Percentiles rank a stretch among this genome's conserved stretches.
These are phyloP conservation scores for Clarias gariepinus DNA, from an alignment of 2,113 vertebrate genomes.

Conservation along the genomic window DNA sequence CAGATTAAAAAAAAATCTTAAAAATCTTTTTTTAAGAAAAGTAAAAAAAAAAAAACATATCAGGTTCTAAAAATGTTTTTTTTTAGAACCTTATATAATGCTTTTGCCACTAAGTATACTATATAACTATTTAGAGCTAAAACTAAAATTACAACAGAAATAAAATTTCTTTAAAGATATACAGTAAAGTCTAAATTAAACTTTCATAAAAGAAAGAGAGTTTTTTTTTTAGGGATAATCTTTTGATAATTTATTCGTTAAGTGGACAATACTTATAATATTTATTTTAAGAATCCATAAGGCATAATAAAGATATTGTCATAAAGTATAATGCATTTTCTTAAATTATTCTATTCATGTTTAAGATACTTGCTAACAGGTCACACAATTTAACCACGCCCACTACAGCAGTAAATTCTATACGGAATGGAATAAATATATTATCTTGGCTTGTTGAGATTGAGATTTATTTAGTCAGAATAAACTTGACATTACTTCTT, in stretches of 20 bases:
- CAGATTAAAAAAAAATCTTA: no score
- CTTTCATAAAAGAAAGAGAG: no score
- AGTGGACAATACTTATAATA: background rate
- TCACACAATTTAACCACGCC: background rate
- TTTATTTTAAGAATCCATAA: background rate
- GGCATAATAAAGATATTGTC: no score
- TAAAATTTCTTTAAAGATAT: no score
- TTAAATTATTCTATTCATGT: background rate
- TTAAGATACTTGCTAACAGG: background rate
- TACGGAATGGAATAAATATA: background rate
- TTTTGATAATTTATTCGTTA: background rate
- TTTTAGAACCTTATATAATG: no score
- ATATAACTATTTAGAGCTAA: no score
- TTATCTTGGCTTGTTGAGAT: background rate
- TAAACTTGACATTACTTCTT: background rate
- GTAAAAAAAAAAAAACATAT: no score
- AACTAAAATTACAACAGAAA: no score
- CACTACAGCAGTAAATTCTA: background rate
- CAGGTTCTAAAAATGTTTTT: no score
- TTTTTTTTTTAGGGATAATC: background rate
- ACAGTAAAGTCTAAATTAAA: no score
- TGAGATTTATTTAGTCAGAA: background rate
- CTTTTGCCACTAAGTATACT: no score
- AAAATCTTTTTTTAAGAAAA: no score
- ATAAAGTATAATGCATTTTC: background rate